phyloP scores from a whole-genome alignment of 2,888 invertebrate genomes.

The Anodontia alba region DNA sequence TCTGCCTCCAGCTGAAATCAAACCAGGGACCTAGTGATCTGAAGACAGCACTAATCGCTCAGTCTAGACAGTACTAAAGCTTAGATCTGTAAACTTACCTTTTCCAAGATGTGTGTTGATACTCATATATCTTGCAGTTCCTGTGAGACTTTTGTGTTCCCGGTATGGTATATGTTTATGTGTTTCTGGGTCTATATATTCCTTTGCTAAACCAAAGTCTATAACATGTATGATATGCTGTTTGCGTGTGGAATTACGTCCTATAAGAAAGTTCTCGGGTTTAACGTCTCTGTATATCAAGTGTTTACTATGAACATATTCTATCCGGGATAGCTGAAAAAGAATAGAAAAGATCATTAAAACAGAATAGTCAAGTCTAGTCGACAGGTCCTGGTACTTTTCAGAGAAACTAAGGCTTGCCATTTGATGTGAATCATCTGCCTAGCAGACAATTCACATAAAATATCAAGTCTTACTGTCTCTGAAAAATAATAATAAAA shows the following conservation, averaged over 20 bases:
- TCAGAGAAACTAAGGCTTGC: too few species aligned
- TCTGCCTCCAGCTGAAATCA: too few species aligned
- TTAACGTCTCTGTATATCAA: conserved; percentile 99
- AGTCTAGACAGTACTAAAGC: too few species aligned
- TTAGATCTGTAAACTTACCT: conserved; percentile 89
- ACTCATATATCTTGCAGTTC: conserved; percentile 99
- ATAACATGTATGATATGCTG: conserved; percentile 99
- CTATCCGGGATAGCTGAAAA: conserved; percentile 97
- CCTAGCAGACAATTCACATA: too few species aligned
- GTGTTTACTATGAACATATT: conserved; percentile 99
- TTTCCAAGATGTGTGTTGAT: conserved; percentile 99
- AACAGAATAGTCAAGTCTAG: too few species aligned
- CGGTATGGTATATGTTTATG: conserved; percentile 99
- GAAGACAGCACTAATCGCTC: too few species aligned
- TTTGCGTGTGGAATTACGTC: conserved; percentile 97
- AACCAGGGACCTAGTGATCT: too few species aligned
- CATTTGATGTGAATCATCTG: too few species aligned
- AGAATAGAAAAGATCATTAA: background rate
- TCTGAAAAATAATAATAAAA: too few species aligned
- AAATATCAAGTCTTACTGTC: too few species aligned
- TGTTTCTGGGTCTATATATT: conserved; percentile 99
- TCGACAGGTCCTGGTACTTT: too few species aligned
- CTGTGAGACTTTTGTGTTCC: conserved; percentile 99
- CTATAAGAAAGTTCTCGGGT: conserved; percentile 99
- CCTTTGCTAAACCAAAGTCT: conserved; percentile 99